Percentiles rank a stretch among this genome's conserved stretches.
These are phyloP conservation scores for Pyrgus malvae DNA, from an alignment of 2,888 invertebrate genomes.

Conservation along the genomic window DNA sequence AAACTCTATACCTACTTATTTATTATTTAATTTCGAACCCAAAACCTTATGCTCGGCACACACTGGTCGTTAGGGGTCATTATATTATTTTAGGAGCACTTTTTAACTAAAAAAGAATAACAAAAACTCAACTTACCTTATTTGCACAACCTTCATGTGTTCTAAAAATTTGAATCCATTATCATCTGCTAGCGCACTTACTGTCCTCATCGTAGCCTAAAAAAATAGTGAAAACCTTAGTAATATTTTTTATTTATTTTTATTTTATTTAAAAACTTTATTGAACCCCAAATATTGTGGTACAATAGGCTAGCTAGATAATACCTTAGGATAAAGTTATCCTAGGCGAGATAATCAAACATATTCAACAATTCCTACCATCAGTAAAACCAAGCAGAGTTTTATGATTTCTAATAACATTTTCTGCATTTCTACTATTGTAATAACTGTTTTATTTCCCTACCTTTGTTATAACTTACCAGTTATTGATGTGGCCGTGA, in stretches of 20 bases:
- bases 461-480: conserved; percentile 20
- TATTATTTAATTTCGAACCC: too few species aligned
- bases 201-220: not conserved
- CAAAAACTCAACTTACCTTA: conserved; percentile 29
- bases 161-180: conserved; percentile 29
- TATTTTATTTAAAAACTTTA: too few species aligned
- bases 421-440: conserved; percentile 26
- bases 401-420: conserved; percentile 18
- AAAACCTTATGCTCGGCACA: too few species aligned
- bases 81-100: not conserved
- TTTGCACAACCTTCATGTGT: conserved; percentile 29
- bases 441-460: conserved; percentile 3
- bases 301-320: too few species aligned
- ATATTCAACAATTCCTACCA: conserved; percentile 11
- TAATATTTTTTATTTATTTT: not conserved
- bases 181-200: not conserved
- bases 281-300: too few species aligned
- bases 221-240: not conserved
- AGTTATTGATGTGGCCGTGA: conserved; percentile 24
- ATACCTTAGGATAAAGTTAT: too few species aligned
- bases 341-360: too few species aligned
- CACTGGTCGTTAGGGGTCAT: too few species aligned
- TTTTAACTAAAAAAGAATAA: not conserved
- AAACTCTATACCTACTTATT: too few species aligned
- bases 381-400: not conserved